These are phyloP conservation scores for Triplophysa yarkandensis DNA, from an alignment of 2,797 vertebrate species.

Conservation along the genomic window DNA sequence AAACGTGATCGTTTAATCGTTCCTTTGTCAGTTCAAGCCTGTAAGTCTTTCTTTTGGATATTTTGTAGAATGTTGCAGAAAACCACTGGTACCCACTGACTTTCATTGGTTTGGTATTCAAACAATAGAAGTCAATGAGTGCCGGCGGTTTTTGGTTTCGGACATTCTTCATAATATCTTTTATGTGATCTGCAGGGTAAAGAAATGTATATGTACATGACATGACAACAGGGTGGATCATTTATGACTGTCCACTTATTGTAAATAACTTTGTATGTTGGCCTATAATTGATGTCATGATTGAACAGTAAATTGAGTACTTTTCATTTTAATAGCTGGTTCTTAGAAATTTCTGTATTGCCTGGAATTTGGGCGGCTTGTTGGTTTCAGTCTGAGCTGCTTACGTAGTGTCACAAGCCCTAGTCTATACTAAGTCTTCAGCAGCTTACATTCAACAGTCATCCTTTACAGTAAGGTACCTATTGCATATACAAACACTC, in stretches of 20 bases:
- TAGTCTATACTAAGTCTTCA: conserved; percentile 43
- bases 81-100: no score
- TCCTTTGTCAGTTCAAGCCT: no score
- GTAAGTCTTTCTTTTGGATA: no score
- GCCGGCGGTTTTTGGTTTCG: no score
- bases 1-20: no score
- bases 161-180: no score
- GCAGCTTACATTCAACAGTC: conserved; percentile 41
- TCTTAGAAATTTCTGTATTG: conserved; percentile 1
- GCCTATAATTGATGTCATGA: not conserved
- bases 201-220: no score
- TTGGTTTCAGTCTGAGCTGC: conserved; percentile 17
- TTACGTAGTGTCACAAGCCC: conserved; percentile 13
- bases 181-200: no score
- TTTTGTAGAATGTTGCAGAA: no score
- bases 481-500: conserved; percentile 41
- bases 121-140: no score
- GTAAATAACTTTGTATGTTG: not conserved
- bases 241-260: not conserved
- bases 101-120: no score
- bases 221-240: no score
- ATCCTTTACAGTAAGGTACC: conserved; percentile 29
- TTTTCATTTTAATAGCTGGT: conserved; percentile 14
- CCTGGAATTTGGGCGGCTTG: conserved; percentile 5
- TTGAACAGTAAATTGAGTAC: not conserved